Percentiles rank a stretch among this genome's conserved stretches.
These are phyloP conservation scores for Emydocephalus ijimae DNA, from an alignment of 2,113 vertebrate species.

Conservation along the genomic window DNA sequence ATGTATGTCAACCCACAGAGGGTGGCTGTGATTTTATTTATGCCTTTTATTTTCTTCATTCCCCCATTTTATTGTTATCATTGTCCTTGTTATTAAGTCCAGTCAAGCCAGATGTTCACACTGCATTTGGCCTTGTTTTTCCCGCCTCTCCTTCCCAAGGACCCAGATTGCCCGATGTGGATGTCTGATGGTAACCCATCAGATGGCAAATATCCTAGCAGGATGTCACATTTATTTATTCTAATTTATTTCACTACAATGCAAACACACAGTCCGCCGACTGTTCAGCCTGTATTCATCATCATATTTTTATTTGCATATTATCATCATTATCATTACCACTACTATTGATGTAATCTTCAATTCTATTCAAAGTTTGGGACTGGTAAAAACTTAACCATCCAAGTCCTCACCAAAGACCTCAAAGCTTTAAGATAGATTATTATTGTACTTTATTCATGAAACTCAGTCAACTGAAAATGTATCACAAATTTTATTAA, in stretches of 20 bases:
- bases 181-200: not conserved
- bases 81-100: not conserved
- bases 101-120: not conserved
- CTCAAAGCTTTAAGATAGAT: no score
- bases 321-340: no score
- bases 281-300: not conserved
- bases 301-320: not conserved
- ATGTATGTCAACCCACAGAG: not conserved
- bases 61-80: not conserved
- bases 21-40: not conserved
- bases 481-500: no score
- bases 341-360: not conserved
- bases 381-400: not conserved
- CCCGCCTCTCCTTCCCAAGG: not conserved
- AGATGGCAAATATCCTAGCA: not conserved
- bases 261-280: not conserved
- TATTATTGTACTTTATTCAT: no score
- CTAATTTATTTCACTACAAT: not conserved
- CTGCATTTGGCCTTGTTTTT: not conserved
- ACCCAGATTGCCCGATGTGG: not conserved
- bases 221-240: not conserved
- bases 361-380: not conserved
- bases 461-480: no score
- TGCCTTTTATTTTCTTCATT: not conserved
- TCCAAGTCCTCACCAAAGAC: not conserved